Evolutionary conservation across 2,888 invertebrate genomes (phyloP).

Genomic region (Rugalucina vietnamica): DNA sequence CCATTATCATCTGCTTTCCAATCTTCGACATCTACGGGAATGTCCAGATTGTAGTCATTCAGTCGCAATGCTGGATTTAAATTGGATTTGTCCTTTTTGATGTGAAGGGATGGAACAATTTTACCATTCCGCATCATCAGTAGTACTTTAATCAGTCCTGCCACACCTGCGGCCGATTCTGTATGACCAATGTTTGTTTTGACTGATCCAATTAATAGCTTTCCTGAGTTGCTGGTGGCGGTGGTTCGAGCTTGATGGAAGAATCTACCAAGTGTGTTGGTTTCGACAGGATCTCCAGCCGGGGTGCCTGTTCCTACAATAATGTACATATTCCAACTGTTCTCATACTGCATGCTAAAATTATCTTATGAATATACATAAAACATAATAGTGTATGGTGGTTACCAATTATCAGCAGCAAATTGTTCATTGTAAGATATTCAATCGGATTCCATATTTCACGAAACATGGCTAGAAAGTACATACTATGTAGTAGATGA

Average conservation of each 20-base stretch:
- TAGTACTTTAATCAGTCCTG: conserved; percentile 65
- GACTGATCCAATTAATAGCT: conserved; percentile 61
- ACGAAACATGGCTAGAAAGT: too few species aligned
- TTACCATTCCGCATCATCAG: conserved; percentile 68
- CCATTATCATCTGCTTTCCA: conserved; percentile 43
- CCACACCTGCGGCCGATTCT: conserved; percentile 64
- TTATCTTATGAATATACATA: too few species aligned
- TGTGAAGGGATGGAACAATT: conserved; percentile 68
- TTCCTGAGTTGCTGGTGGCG: not conserved
- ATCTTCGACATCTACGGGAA: conserved; percentile 24
- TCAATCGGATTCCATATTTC: too few species aligned
- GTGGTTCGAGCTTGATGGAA: conserved; percentile 17
- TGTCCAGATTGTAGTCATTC: conserved; percentile 33
- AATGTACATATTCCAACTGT: too few species aligned
- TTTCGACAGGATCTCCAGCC: conserved; percentile 71
- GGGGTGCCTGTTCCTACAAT: conserved; percentile 70
- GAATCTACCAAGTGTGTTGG: conserved; percentile 57
- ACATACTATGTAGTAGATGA: too few species aligned
- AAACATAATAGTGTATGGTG: too few species aligned
- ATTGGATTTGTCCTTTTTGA: conserved; percentile 17
- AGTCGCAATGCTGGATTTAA: conserved; percentile 62
- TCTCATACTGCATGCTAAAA: too few species aligned
- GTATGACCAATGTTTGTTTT: conserved; percentile 68
- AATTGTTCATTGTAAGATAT: too few species aligned
- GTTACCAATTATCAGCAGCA: too few species aligned